Evolutionary conservation across 2,797 vertebrate species (phyloP).

Genomic region (Sardinella longiceps): DNA sequence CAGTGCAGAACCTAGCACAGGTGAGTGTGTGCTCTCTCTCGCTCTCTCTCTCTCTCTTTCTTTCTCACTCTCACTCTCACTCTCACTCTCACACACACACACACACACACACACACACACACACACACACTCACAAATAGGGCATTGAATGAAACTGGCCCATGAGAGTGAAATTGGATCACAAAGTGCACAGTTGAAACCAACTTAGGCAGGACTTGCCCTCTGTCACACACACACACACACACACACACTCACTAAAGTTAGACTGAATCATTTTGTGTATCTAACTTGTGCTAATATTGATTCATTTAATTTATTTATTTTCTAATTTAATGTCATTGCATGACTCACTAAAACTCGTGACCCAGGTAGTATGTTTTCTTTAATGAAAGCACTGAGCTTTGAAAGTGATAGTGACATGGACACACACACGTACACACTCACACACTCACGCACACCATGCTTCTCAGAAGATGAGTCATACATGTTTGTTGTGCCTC

Average conservation of each 20-base stretch:
- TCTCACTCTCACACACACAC: not conserved
- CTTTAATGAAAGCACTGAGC: no score
- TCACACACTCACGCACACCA: not conserved
- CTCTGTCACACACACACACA: not conserved
- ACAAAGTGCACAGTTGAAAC: no score
- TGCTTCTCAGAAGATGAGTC: not conserved
- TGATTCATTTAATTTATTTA: no score
- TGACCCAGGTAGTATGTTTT: not conserved
- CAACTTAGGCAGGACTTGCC: no score
- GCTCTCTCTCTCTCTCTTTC: no score
- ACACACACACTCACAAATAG: not conserved
- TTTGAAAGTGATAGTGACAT: not conserved
- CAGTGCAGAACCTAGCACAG: conserved; percentile 88
- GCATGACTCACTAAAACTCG: not conserved
- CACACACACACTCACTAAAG: not conserved
- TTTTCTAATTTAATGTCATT: no score
- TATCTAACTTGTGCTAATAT: no score
- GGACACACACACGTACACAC: no score
- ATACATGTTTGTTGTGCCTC: not conserved
- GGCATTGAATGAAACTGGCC: no score
- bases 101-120: not conserved
- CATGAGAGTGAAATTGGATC: no score
- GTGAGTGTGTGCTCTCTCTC: conserved; percentile 71
- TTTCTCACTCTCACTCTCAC: no score
- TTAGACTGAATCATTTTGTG: not conserved